A percentile compares a stretch with the other conserved stretches of the same genome.
Evolutionary conservation across 2,797 vertebrate genomes (phyloP).

Genomic region (Sarcophilus harrisii): DNA sequence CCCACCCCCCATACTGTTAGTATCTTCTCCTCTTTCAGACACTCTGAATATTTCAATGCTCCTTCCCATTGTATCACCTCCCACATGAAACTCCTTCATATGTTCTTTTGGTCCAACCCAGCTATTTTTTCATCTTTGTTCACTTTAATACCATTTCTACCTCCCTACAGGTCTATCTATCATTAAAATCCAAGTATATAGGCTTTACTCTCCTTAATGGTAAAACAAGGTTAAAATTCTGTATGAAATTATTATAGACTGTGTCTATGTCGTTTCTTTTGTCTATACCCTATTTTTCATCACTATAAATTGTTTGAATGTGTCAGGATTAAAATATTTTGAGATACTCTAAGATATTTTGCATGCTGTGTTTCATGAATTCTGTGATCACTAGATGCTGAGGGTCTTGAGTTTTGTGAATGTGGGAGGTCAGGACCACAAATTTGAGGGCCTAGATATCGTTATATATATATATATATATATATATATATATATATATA

Average conservation of each 20-base stretch:
- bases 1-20: too few relatives aligned
- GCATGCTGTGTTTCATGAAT: neutral
- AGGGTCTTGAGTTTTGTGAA: neutral
- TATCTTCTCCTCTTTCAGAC: too few relatives aligned
- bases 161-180: too few relatives aligned
- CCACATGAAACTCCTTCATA: too few relatives aligned
- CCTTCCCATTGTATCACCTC: too few relatives aligned
- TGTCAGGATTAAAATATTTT: neutral
- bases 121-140: too few relatives aligned
- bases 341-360: neutral
- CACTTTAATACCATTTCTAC: too few relatives aligned
- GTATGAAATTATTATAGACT: neutral
- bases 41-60: too few relatives aligned
- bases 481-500: too few relatives aligned
- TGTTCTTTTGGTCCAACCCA: too few relatives aligned
- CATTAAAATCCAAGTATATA: neutral
- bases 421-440: neutral
- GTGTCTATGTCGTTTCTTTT: neutral
- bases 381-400: neutral
- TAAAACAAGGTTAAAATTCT: neutral
- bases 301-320: neutral
- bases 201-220: neutral
- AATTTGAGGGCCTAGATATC: neutral
- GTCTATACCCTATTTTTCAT: neutral
- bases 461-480: too few relatives aligned